Conservation (phyloP, 2,113 vertebrate genomes). For the Penelope pileata region DNA sequence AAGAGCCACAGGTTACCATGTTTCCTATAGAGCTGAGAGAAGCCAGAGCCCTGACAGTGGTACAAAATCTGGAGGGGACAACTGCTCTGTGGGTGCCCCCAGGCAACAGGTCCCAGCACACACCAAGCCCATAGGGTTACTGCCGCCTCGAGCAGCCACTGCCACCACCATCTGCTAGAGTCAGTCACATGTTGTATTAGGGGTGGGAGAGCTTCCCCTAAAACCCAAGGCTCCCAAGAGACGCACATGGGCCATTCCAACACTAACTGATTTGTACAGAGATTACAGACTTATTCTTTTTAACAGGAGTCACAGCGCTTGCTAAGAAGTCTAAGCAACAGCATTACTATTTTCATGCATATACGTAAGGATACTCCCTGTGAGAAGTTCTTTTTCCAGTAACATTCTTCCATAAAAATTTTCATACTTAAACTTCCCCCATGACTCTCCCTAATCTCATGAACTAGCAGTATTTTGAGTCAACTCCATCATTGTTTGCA, state of each 20-base stretch:
- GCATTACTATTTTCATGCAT: background rate
- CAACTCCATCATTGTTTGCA: constrained; percentile 4
- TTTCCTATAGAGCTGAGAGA: background rate
- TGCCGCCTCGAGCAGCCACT: background rate
- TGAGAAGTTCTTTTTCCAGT: background rate
- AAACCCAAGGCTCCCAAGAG: background rate
- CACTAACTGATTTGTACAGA: background rate
- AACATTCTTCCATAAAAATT: background rate
- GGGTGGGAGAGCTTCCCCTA: background rate
- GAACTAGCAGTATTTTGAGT: background rate
- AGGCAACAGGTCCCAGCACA: background rate
- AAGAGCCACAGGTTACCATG: background rate
- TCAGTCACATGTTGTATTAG: background rate
- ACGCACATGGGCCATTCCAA: background rate
- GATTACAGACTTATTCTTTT: background rate
- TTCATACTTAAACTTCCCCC: background rate
- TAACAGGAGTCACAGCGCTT: background rate
- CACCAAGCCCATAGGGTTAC: too few relatives aligned
- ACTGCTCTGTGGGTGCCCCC: background rate
- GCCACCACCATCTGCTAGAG: background rate
- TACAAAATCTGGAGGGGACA: background rate
- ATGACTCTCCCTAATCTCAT: background rate
- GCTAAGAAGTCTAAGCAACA: background rate
- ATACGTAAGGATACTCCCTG: background rate
- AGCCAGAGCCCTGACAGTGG: background rate